Evolutionary conservation across 2,888 invertebrate genomes (phyloP), one percentile per base, ranked within the genome.

Genomic region (Caradrina kadenii): DNA sequence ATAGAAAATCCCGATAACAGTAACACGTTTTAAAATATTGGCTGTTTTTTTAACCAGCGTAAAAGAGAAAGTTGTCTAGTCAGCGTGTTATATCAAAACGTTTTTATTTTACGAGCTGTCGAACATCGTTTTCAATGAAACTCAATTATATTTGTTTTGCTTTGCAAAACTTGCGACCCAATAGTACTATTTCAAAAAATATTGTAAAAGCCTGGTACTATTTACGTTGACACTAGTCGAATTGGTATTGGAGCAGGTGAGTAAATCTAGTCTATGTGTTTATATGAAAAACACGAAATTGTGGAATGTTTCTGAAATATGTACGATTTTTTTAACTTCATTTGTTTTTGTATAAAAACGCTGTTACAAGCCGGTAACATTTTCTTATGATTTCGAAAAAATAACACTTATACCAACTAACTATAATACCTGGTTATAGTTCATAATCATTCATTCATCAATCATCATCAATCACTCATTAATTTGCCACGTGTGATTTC

Each of bases 81-180:
- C 39, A 13, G 8, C 39, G 39, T 39, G 13, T 39, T 39, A 13
- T 39, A 19, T 26, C 3, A 0, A 17, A 63, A 15, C 42, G 56
- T 19, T 56, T 35, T 26, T 17, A 56, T 63, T 45, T 56, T 42
- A 55, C 63, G 19, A 26, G 26, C 19, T 26, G 3, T 15, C 42
- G 56, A 56, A 42, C 15, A 42, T 19, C 55, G 56, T 1, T 42
- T 55, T 26, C 15, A 26, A n/a, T 56, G 17, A 26, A 63, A 63
- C 26, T 56, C 56, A 63, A 55, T 63, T 42, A 19, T 42, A 15
- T 56, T 61, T 63, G n/a, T 63, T 63, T 26, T 26, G 3, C 26
- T 19, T 56, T 15, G 7, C 15, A n/a, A 50, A 35, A 21, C 39
- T 52, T 21, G 17, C 7, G n/a, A 52, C 19, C 31, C 5, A 5